Conservation (phyloP, 2,113 vertebrate species). For the Varanus komodoensis region DNA sequence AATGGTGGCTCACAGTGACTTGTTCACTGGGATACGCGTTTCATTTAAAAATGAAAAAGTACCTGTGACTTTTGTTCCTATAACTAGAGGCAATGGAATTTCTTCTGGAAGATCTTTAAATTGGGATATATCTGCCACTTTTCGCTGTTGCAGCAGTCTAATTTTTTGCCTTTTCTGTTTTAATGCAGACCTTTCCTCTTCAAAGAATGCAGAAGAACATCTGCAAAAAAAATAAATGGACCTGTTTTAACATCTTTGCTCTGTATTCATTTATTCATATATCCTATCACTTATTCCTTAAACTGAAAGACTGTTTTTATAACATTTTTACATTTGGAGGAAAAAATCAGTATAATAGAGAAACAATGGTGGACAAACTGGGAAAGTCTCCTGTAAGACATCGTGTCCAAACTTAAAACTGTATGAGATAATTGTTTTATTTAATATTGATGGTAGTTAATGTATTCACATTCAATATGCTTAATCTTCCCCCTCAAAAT, state of each 20-base stretch:
- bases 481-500: neutral
- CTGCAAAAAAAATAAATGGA: conserved; percentile 72
- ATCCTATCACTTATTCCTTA: neutral
- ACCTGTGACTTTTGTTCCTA: conserved; percentile 99
- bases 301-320: neutral
- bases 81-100: conserved; percentile 95
- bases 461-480: neutral
- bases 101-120: conserved; percentile 99
- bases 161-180: conserved; percentile 97
- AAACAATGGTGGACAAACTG: neutral
- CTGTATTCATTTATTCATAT: neutral
- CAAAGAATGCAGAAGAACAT: conserved; percentile 98
- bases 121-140: conserved; percentile 92
- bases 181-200: conserved; percentile 93
- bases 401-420: neutral
- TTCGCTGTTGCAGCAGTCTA: conserved; percentile 93
- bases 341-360: neutral
- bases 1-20: too few relatives aligned
- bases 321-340: neutral
- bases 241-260: neutral
- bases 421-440: neutral
- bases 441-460: neutral
- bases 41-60: conserved; percentile 27
- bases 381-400: neutral
- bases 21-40: neutral